phyloP scores from a whole-genome alignment of 2,888 invertebrate species.

The Cosmorhoe ocellata region DNA sequence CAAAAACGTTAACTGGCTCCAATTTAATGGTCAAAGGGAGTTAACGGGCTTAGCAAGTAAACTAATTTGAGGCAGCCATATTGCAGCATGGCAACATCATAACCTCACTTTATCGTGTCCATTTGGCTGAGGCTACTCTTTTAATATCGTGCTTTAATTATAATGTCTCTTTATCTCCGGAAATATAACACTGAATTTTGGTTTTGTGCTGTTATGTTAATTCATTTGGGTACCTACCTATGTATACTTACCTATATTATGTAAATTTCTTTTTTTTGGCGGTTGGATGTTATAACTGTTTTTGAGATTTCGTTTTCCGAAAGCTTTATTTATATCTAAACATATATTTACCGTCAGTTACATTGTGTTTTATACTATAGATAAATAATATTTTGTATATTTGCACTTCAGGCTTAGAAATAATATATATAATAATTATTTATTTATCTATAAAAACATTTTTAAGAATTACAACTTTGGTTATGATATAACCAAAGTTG shows the following conservation, averaged over 20 bases:
- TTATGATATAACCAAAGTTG: too few species aligned
- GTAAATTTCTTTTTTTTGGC: neutral
- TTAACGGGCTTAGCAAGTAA: conserved; percentile 46
- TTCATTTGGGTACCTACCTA: conserved; percentile 9
- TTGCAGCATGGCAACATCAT: conserved; percentile 65
- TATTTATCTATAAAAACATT: too few species aligned
- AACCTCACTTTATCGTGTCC: conserved; percentile 69
- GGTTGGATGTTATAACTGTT: too few species aligned
- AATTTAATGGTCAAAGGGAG: conserved; percentile 41
- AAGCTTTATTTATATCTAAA: too few species aligned
- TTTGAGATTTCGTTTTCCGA: too few species aligned
- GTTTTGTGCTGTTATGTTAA: conserved; percentile 53
- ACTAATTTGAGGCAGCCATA: conserved; percentile 64
- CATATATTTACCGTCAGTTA: too few species aligned
- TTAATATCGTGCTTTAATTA: conserved; percentile 77
- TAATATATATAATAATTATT: too few species aligned
- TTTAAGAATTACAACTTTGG: too few species aligned
- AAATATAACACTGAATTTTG: conserved; percentile 66
- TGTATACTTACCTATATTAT: too few species aligned
- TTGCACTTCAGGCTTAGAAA: too few species aligned
- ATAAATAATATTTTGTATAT: too few species aligned
- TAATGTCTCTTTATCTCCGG: conserved; percentile 69
- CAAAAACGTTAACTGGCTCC: conserved; percentile 41
- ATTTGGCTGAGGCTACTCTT: conserved; percentile 73
- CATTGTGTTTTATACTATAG: too few species aligned